Percentiles rank a stretch among this genome's conserved stretches.
Conservation (phyloP, 2,888 invertebrate species). For the Eristalis pertinax region DNA sequence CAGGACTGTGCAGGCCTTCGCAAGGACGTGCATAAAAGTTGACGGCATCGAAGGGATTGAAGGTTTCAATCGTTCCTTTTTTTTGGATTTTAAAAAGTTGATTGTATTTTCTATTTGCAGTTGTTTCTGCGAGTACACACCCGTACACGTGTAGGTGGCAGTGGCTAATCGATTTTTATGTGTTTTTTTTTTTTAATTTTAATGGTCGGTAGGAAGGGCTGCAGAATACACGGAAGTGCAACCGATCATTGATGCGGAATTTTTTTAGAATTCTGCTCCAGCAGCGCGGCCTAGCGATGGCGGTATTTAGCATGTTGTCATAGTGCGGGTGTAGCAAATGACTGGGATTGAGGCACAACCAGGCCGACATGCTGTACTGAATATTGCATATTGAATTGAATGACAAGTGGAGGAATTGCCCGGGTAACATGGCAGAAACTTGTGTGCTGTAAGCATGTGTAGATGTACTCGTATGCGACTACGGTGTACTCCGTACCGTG, state of each 20-base stretch:
- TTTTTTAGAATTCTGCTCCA: constrained; percentile 54
- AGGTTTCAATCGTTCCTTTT: constrained; percentile 1
- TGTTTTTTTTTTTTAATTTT: constrained; percentile 33
- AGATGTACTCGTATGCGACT: constrained; percentile 1
- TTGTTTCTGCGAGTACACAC: constrained; percentile 1
- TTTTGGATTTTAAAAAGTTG: constrained; percentile 32
- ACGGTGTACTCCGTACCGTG: background rate
- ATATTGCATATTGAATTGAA: constrained; percentile 65
- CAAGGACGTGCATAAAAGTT: constrained; percentile 55
- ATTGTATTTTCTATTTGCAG: constrained; percentile 69
- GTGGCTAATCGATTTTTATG: constrained; percentile 65
- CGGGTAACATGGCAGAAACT: constrained; percentile 34
- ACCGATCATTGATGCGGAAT: constrained; percentile 65
- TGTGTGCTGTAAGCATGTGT: background rate
- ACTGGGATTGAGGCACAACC: constrained; percentile 50
- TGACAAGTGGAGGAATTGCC: constrained; percentile 61
- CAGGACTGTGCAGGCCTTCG: constrained; percentile 11
- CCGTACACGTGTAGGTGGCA: constrained; percentile 27
- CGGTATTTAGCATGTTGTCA: constrained; percentile 60
- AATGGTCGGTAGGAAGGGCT: background rate
- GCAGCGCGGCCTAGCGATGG: constrained; percentile 20
- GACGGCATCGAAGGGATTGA: constrained; percentile 54
- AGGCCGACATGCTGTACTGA: constrained; percentile 47
- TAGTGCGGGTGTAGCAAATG: constrained; percentile 66
- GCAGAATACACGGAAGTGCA: constrained; percentile 55